These are phyloP conservation scores for Dicaeum eximium DNA, from an alignment of 2,113 vertebrate species.

Conservation along the genomic window DNA sequence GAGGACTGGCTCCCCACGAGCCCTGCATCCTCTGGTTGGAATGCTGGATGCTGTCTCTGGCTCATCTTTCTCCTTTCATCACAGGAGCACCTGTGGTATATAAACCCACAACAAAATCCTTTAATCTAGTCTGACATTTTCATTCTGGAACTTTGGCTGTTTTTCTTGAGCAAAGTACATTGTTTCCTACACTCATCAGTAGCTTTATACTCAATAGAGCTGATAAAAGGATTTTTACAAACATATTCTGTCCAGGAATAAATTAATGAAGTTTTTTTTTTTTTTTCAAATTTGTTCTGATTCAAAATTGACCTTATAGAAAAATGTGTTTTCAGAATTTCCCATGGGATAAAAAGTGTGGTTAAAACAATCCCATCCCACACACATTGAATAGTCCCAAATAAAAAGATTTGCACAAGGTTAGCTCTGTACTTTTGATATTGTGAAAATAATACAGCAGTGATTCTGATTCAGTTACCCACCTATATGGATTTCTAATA, in stretches of 20 bases:
- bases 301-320: not conserved
- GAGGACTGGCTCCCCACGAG: not conserved
- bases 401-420: not conserved
- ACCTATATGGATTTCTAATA: not conserved
- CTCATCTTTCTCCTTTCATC: not conserved
- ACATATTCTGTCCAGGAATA: not conserved
- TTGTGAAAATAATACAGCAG: not conserved
- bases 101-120: not conserved
- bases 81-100: not conserved
- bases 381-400: not conserved
- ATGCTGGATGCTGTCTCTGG: not conserved
- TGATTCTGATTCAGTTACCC: accelerated
- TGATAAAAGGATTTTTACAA: not conserved
- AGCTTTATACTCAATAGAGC: not conserved
- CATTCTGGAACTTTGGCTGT: not conserved
- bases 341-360: not conserved
- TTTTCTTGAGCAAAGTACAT: not conserved
- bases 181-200: not conserved
- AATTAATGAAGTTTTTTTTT: not conserved
- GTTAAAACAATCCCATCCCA: not conserved
- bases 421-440: not conserved
- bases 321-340: not conserved
- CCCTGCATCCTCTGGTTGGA: not conserved
- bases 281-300: not conserved
- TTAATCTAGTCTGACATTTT: not conserved